A percentile compares a stretch with the other conserved stretches of the same genome.
These are phyloP conservation scores for Lypha dubia DNA, from an alignment of 2,888 invertebrate genomes.

Conservation along the genomic window DNA sequence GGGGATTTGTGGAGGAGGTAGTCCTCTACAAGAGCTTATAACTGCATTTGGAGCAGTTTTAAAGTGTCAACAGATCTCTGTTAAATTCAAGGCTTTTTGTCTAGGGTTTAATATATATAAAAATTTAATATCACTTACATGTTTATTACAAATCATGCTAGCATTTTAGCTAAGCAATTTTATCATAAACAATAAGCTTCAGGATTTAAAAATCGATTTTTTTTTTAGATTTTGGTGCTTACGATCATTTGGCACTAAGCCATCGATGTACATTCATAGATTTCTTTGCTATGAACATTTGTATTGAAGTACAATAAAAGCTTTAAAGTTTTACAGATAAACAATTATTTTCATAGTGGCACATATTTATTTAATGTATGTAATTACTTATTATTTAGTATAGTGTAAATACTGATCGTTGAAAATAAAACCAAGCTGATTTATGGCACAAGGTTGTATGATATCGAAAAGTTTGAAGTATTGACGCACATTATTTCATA, in stretches of 20 bases:
- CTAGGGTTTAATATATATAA: too few relatives aligned
- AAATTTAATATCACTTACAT: too few relatives aligned
- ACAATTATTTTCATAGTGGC: conserved; percentile 40
- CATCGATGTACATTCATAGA: neutral
- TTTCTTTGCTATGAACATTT: conserved; percentile 14
- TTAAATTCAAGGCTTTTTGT: too few relatives aligned
- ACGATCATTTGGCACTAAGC: neutral
- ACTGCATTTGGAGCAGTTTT: too few relatives aligned
- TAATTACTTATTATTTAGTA: neutral
- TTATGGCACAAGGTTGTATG: conserved; percentile 63
- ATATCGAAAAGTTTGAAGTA: conserved; percentile 37
- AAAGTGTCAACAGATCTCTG: too few relatives aligned
- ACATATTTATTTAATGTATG: conserved; percentile 15
- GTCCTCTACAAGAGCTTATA: too few relatives aligned
- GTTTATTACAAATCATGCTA: too few relatives aligned
- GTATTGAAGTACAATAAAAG: conserved; percentile 26
- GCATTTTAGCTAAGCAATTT: too few relatives aligned
- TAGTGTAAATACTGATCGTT: conserved; percentile 13
- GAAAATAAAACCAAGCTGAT: conserved; percentile 31
- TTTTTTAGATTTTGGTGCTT: neutral
- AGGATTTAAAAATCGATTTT: too few relatives aligned
- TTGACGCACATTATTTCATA: neutral
- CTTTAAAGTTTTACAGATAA: conserved; percentile 38
- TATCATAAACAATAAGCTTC: too few relatives aligned
- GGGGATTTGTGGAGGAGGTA: too few relatives aligned